Evolutionary conservation across 2,888 invertebrate genomes (phyloP).

Genomic region (Leptinotarsa peninsularis): DNA sequence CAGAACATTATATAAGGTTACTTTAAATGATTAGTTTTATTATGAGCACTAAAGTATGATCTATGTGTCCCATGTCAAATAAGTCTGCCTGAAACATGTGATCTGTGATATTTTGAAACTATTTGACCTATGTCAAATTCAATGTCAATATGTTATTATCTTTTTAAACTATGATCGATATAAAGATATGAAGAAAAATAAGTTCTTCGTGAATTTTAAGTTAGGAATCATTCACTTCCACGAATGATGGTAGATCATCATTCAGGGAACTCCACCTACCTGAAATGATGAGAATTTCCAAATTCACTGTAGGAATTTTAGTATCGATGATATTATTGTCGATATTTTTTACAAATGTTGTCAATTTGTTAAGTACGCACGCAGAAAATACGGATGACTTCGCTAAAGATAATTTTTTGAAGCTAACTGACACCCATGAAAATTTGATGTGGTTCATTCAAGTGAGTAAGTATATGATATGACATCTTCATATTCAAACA

Average conservation of each 20-base stretch:
- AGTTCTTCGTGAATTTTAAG: not conserved
- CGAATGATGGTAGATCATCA: not conserved
- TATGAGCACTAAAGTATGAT: no score
- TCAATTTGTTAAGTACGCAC: slow-evolving; percentile 76
- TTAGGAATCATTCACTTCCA: not conserved
- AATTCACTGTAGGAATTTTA: slow-evolving; percentile 72
- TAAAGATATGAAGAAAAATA: not conserved
- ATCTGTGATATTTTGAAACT: no score
- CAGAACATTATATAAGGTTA: no score
- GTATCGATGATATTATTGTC: slow-evolving; percentile 75
- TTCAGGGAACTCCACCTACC: not conserved
- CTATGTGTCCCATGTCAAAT: no score
- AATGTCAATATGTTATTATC: no score
- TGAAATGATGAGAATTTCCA: slow-evolving; percentile 73
- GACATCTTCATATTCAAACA: not conserved
- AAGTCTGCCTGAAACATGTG: no score
- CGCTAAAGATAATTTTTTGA: slow-evolving; percentile 61
- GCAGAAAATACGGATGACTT: slow-evolving; percentile 52
- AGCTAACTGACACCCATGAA: slow-evolving; percentile 70
- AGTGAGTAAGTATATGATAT: slow-evolving; percentile 64
- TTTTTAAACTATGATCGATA: no score
- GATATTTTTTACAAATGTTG: slow-evolving; percentile 76
- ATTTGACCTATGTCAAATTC: no score
- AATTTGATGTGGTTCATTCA: slow-evolving; percentile 83
- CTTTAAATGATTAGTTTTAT: no score